Conservation (phyloP, 2,797 vertebrate species). For the Moxostoma hubbsi region DNA sequence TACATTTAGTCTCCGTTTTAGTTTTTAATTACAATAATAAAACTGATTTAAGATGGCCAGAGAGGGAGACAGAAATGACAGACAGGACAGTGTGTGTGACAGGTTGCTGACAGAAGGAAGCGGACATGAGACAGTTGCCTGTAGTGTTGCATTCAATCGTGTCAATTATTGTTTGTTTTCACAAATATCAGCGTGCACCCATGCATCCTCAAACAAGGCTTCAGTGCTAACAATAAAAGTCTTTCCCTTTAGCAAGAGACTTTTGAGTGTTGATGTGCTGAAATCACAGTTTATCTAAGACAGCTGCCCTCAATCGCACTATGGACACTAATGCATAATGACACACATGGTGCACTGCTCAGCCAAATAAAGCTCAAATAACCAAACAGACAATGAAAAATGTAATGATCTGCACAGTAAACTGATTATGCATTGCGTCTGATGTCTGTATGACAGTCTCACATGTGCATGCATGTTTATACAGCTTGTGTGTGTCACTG, state of each 20-base stretch:
- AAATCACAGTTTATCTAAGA: slow-evolving; percentile 43
- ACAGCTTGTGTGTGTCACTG: neutral
- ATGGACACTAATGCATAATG: slow-evolving; percentile 15
- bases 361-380: neutral
- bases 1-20: no score
- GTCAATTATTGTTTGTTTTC: slow-evolving; percentile 51
- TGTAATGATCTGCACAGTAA: neutral
- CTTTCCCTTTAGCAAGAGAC: slow-evolving; percentile 32
- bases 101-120: slow-evolving; percentile 67
- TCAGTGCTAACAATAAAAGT: slow-evolving; percentile 14
- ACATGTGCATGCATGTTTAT: slow-evolving; percentile 1
- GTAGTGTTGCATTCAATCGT: neutral
- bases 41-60: no score
- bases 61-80: slow-evolving; percentile 50
- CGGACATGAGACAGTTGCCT: slow-evolving; percentile 49
- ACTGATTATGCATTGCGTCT: slow-evolving; percentile 17
- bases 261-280: slow-evolving; percentile 24
- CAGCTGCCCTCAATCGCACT: slow-evolving; percentile 28
- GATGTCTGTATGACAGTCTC: neutral
- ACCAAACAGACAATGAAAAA: neutral
- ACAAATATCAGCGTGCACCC: slow-evolving; percentile 3
- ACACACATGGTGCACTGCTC: slow-evolving; percentile 16
- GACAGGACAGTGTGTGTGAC: slow-evolving; percentile 55
- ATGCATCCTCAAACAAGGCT: neutral
- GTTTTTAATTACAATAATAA: no score